phyloP scores from a whole-genome alignment of 2,113 vertebrate species.

The Nettapus auritus region DNA sequence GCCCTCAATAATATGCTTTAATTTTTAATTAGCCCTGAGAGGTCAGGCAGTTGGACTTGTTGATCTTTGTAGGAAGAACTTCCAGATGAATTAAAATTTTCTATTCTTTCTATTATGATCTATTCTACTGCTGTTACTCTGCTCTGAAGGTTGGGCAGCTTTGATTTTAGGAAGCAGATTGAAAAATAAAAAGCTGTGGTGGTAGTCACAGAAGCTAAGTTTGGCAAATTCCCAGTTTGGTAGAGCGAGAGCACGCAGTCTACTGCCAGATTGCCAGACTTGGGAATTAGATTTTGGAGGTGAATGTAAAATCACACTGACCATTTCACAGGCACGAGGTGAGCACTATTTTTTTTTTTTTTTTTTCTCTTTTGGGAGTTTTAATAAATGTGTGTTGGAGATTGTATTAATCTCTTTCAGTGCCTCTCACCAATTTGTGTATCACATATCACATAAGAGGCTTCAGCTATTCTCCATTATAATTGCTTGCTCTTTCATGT shows the following conservation, averaged over 20 bases:
- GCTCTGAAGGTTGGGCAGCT: neutral
- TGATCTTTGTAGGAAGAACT: neutral
- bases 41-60: neutral
- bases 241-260: neutral
- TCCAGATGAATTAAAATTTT: neutral
- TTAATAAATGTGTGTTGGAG: neutral
- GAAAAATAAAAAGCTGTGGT: neutral
- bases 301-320: neutral
- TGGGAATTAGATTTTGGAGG: neutral
- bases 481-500: neutral
- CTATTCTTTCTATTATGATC: neutral
- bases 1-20: neutral
- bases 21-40: neutral
- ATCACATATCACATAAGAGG: neutral
- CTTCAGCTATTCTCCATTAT: neutral
- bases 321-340: constrained; percentile 3
- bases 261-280: neutral
- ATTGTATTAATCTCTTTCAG: neutral
- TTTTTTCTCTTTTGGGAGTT: neutral
- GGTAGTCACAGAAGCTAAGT: neutral
- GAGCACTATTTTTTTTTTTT: constrained; percentile 19
- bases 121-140: neutral
- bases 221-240: neutral
- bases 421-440: constrained; percentile 3
- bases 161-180: neutral